Conservation (phyloP, 2,888 invertebrate species). For the Chironomus tentans region DNA sequence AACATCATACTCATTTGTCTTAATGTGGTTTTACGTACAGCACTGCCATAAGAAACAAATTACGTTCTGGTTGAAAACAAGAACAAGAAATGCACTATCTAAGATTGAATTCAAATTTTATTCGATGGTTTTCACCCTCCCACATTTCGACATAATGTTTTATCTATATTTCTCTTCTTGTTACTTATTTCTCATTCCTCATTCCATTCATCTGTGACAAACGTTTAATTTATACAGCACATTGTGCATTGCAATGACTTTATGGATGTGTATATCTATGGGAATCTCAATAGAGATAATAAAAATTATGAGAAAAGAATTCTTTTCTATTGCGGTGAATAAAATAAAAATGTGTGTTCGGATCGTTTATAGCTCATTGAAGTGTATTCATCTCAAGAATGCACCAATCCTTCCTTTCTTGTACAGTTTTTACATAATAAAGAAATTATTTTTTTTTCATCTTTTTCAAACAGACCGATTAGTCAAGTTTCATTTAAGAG, state of each 20-base stretch:
- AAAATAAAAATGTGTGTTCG: background rate
- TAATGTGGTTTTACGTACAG: background rate
- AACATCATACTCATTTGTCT: constrained; percentile 9
- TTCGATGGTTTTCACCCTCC: background rate
- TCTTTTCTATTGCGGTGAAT: background rate
- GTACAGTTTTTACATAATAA: background rate
- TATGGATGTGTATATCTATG: background rate
- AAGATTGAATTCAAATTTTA: background rate
- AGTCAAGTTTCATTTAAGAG: background rate
- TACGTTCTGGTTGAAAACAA: background rate
- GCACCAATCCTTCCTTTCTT: background rate
- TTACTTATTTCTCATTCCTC: background rate
- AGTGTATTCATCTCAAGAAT: background rate
- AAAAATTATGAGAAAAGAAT: background rate
- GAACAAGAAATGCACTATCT: constrained; percentile 9
- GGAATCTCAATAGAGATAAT: background rate
- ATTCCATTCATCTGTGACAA: background rate
- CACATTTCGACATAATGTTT: background rate
- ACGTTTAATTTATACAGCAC: constrained; percentile 4
- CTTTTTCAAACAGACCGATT: background rate
- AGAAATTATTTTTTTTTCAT: background rate
- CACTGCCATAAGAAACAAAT: background rate
- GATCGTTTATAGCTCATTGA: background rate
- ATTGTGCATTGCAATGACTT: background rate
- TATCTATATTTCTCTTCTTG: background rate